phyloP scores from a whole-genome alignment of 2,888 invertebrate genomes.

The Zootermopsis nevadensis region DNA sequence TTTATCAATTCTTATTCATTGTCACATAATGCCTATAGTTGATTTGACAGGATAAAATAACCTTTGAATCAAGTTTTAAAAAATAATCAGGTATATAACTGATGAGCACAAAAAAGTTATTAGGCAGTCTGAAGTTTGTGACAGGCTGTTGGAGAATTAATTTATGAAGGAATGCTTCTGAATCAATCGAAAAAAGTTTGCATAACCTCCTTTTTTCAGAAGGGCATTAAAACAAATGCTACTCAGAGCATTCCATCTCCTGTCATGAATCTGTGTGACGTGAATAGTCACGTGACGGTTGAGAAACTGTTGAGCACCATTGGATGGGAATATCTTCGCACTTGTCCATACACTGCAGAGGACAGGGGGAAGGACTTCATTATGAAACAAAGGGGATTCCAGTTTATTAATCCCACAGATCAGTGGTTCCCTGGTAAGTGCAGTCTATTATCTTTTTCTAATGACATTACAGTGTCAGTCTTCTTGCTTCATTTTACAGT shows the following conservation, averaged over 20 bases:
- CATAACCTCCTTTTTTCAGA: conserved; percentile 65
- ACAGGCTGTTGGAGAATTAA: too few species aligned
- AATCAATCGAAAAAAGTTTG: too few species aligned
- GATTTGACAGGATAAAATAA: too few species aligned
- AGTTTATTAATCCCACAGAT: conserved; percentile 86
- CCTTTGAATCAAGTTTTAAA: too few species aligned
- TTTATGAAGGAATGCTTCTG: too few species aligned
- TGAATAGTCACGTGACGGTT: conserved; percentile 77
- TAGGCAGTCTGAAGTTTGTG: too few species aligned
- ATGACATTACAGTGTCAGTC: too few species aligned
- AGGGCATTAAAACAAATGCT: conserved; percentile 85
- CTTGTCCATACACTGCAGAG: conserved; percentile 72
- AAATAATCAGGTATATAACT: too few species aligned
- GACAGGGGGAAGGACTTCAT: conserved; percentile 80
- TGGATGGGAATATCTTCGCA: conserved; percentile 86
- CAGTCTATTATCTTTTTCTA: conserved; percentile 24
- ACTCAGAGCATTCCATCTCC: conserved; percentile 85
- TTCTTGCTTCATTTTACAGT: too few species aligned
- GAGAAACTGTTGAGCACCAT: conserved; percentile 81
- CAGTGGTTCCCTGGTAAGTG: conserved; percentile 84
- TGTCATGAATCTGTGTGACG: conserved; percentile 84
- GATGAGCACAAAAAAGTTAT: too few species aligned
- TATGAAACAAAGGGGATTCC: conserved; percentile 84
- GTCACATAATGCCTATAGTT: too few species aligned
- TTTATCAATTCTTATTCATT: too few species aligned